A percentile compares a stretch with the other conserved stretches of the same genome.
phyloP scores from a whole-genome alignment of 2,797 vertebrate genomes.

The Pseudopleuronectes americanus region DNA sequence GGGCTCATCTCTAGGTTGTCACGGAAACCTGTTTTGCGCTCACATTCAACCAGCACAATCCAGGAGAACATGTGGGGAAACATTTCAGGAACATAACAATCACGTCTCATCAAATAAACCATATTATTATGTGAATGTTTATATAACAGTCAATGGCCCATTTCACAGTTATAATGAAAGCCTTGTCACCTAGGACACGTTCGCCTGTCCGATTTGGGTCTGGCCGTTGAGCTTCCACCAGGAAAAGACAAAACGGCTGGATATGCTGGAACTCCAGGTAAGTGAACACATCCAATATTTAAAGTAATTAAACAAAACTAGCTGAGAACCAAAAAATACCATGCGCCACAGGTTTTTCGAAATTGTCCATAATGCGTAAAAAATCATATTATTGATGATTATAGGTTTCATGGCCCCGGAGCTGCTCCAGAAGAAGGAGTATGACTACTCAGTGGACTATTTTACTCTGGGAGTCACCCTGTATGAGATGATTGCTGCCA shows the following conservation, averaged over 20 bases:
- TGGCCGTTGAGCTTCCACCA: slow-evolving; percentile 82
- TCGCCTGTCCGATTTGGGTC: slow-evolving; percentile 83
- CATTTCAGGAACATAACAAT: neutral
- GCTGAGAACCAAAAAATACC: neutral
- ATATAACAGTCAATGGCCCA: neutral
- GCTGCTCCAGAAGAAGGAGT: slow-evolving; percentile 80
- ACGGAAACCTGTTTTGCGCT: too few relatives aligned
- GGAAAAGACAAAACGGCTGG: slow-evolving; percentile 82
- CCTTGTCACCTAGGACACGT: slow-evolving; percentile 76
- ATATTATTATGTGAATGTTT: neutral
- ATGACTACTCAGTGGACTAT: slow-evolving; percentile 84
- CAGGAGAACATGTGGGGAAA: too few relatives aligned
- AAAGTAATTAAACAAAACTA: neutral
- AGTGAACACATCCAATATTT: slow-evolving; percentile 1
- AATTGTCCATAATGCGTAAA: neutral
- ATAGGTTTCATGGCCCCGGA: slow-evolving; percentile 87
- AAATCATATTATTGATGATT: slow-evolving; percentile 9
- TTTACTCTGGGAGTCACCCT: slow-evolving; percentile 85
- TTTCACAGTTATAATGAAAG: slow-evolving; percentile 16
- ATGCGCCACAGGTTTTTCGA: neutral
- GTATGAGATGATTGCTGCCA: slow-evolving; percentile 85
- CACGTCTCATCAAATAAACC: neutral
- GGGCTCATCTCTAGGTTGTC: too few relatives aligned
- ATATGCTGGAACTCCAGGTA: slow-evolving; percentile 85
- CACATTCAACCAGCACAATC: neutral